Evolutionary conservation across 2,888 invertebrate species (phyloP).

Genomic region (Dyspetes luteomarginatus): DNA sequence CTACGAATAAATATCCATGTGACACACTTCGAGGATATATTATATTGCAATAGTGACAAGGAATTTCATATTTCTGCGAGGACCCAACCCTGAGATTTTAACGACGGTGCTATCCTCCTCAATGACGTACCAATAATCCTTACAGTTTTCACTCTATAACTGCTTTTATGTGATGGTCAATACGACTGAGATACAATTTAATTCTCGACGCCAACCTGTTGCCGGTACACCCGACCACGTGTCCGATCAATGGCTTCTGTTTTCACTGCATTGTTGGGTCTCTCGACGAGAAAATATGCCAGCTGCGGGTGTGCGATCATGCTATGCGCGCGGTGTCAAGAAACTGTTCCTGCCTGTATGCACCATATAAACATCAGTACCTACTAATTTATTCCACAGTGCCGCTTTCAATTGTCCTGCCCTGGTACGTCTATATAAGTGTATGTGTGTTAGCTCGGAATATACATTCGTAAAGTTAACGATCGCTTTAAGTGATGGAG

Average conservation of each 20-base stretch:
- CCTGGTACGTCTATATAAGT: constrained; percentile 14
- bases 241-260: constrained; percentile 54
- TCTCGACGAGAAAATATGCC: constrained; percentile 31
- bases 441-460: neutral
- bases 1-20: too few relatives aligned
- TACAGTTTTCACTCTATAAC: neutral
- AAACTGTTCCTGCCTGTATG: constrained; percentile 14
- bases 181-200: constrained; percentile 22
- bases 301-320: constrained; percentile 11
- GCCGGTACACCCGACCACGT: neutral
- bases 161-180: neutral
- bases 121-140: constrained; percentile 51
- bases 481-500: constrained; percentile 46
- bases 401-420: constrained; percentile 61
- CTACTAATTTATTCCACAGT: constrained; percentile 57
- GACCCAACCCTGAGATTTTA: constrained; percentile 22
- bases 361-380: constrained; percentile 8
- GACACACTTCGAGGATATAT: neutral
- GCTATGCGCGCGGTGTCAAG: constrained; percentile 56
- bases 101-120: constrained; percentile 21
- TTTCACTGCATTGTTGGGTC: constrained; percentile 33
- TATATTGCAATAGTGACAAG: constrained; percentile 22
- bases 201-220: constrained; percentile 47
- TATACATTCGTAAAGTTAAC: constrained; percentile 33
- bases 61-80: constrained; percentile 6